Conservation (phyloP, 2,113 vertebrate genomes). For the Puma concolor region DNA sequence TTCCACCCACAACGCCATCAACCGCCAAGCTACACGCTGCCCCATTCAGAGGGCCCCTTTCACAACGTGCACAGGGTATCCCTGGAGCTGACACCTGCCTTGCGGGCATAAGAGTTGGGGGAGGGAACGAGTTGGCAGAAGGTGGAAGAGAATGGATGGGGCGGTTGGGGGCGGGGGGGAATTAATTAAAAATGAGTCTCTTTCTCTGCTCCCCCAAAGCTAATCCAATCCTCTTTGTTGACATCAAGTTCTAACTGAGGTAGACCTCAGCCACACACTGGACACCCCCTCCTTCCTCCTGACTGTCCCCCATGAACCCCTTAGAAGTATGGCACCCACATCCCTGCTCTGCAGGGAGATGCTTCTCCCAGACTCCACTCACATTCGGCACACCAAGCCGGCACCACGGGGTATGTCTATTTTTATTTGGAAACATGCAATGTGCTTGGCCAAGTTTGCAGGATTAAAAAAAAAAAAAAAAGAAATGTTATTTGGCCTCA, state of each 20-base stretch:
- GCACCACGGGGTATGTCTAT: not conserved
- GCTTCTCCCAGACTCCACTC: not conserved
- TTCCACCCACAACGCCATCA: rapidly evolving
- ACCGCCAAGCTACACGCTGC: rapidly evolving
- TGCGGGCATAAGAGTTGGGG: not conserved
- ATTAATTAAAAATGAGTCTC: not conserved
- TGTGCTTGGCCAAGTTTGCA: not conserved
- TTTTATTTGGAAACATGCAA: constrained; percentile 49
- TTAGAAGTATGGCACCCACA: rapidly evolving
- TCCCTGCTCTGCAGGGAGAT: not conserved
- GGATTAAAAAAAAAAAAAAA: not conserved
- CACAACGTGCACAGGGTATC: too few species aligned
- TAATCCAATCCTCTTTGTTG: not conserved
- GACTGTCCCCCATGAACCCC: not conserved
- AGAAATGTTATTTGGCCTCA: not conserved
- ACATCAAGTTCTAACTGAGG: not conserved
- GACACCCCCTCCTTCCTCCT: not conserved
- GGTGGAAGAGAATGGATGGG: not conserved
- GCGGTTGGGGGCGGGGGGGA: too few species aligned
- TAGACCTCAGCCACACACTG: not conserved
- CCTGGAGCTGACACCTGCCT: not conserved
- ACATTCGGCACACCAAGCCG: rapidly evolving
- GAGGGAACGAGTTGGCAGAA: not conserved
- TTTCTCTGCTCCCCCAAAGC: not conserved
- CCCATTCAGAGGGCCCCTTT: not conserved